Evolutionary conservation across 2,888 invertebrate species (phyloP).

Genomic region (Athrips mouffetella): DNA sequence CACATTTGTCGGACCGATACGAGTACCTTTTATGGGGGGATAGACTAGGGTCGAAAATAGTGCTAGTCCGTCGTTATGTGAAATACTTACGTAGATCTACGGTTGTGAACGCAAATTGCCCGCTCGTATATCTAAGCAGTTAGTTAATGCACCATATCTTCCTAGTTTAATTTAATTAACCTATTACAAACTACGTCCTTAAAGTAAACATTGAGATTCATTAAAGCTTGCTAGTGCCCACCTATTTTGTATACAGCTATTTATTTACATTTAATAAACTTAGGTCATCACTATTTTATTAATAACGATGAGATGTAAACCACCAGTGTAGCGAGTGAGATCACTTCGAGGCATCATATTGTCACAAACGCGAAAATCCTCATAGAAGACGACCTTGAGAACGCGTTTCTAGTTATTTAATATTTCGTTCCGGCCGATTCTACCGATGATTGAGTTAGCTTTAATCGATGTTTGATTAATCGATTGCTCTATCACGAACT

Average conservation of each 20-base stretch:
- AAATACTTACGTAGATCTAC: too few relatives aligned
- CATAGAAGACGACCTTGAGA: constrained; percentile 44
- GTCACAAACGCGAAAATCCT: constrained; percentile 34
- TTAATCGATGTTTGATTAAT: constrained; percentile 23
- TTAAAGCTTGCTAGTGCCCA: constrained; percentile 8
- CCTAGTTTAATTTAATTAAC: too few relatives aligned
- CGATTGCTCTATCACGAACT: constrained; percentile 8
- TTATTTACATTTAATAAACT: constrained; percentile 33
- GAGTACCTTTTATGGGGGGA: too few relatives aligned
- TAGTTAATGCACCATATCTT: too few relatives aligned
- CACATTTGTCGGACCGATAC: too few relatives aligned
- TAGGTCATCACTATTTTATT: constrained; percentile 47
- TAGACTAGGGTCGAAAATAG: too few relatives aligned
- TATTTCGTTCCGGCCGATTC: constrained; percentile 24
- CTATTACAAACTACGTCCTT: too few relatives aligned
- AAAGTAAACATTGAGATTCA: background rate
- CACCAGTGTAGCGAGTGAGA: constrained; percentile 25
- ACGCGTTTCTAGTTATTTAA: constrained; percentile 39
- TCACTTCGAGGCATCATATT: constrained; percentile 46
- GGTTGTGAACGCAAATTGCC: too few relatives aligned
- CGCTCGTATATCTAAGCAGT: too few relatives aligned
- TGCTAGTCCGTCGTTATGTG: too few relatives aligned
- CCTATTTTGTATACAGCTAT: constrained; percentile 22
- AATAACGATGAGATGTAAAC: constrained; percentile 50
- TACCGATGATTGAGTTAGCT: constrained; percentile 23